These are phyloP conservation scores for Cettia cetti DNA, from an alignment of 2,113 vertebrate species.

Conservation along the genomic window DNA sequence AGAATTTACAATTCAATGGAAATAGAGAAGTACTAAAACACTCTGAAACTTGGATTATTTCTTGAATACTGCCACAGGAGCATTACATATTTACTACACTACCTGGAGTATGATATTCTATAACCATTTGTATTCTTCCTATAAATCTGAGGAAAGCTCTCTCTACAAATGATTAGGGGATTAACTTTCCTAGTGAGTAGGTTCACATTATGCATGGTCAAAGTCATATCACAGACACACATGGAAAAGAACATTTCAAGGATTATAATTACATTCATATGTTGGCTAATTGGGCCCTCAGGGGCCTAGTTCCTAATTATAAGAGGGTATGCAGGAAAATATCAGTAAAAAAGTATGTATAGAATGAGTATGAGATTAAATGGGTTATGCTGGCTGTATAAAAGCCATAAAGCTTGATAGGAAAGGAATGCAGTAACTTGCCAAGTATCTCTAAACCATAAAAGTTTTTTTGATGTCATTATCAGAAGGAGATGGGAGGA, in stretches of 20 bases:
- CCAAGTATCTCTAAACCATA: conserved; percentile 53
- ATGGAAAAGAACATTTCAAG: conserved; percentile 65
- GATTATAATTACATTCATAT: conserved; percentile 77
- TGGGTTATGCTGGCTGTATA: conserved; percentile 61
- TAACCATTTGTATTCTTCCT: conserved; percentile 3
- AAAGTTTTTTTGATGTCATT: conserved; percentile 42
- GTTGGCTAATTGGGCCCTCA: conserved; percentile 78
- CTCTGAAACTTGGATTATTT: conserved; percentile 6
- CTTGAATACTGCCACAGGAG: not conserved
- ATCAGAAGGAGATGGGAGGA: conserved; percentile 50
- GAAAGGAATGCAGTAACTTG: conserved; percentile 60
- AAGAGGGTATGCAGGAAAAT: conserved; percentile 65
- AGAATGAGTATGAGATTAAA: conserved; percentile 75
- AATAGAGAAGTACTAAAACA: not conserved
- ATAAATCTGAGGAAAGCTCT: conserved; percentile 50
- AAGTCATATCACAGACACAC: conserved; percentile 66
- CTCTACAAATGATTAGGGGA: conserved; percentile 59
- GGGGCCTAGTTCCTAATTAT: conserved; percentile 75
- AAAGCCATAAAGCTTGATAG: conserved; percentile 76
- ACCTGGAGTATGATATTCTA: not conserved
- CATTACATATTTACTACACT: not conserved
- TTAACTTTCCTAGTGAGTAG: conserved; percentile 56
- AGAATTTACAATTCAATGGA: not conserved
- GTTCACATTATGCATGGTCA: conserved; percentile 62
- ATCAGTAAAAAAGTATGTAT: conserved; percentile 60